Evolutionary conservation across 2,888 invertebrate genomes (phyloP), one percentile per base, ranked within the genome.

Genomic region (Agrenia bidenticulata): DNA sequence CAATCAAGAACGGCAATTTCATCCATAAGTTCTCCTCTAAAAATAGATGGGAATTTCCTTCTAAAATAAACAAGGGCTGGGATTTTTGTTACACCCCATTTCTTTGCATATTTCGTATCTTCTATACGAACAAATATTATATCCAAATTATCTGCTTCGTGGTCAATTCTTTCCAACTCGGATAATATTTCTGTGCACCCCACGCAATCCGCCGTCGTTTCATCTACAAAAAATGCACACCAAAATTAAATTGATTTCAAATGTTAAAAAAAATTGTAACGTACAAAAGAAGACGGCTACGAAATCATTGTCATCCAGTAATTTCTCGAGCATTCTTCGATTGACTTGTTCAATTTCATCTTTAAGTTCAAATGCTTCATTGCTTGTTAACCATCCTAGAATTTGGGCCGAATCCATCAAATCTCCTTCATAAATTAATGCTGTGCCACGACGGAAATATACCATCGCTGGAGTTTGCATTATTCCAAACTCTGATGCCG

Each of bases 321-420:
- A 82, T 81, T 96, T 96, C 78, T 96, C 94, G 77, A 96, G 83
- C 93, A 95, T 95, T 82, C 95, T 94, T 70, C 92, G 88, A 81
- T 96, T 95, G 9, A 97, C 96, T 80, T 96, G 95, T 80, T 95
- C 95, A 78, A 96, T 96, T 85, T 94, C 94, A 79, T 94, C 94
- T 83, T 93, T 94, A 61, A 94, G 89, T 81, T 94, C 94, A 81
- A 94, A 94, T 61, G 94, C 92, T 79, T 94, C 94, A 78, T 94
- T 94, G 55, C 93, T 93, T 26, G 94, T 94, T 49, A 94, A 81
- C 94, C 94, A 94, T 70, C 88, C 86, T 4, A 94, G 82, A 23
- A 94, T 86, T 79, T 87, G 88, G 59, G 92, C 92, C 41, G 90
- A 90, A 80, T 94, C 93, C 70, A 87, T 88, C 41, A 94, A 81